phyloP scores from a whole-genome alignment of 2,113 vertebrate genomes.

The Poeciliopsis retropinna region DNA sequence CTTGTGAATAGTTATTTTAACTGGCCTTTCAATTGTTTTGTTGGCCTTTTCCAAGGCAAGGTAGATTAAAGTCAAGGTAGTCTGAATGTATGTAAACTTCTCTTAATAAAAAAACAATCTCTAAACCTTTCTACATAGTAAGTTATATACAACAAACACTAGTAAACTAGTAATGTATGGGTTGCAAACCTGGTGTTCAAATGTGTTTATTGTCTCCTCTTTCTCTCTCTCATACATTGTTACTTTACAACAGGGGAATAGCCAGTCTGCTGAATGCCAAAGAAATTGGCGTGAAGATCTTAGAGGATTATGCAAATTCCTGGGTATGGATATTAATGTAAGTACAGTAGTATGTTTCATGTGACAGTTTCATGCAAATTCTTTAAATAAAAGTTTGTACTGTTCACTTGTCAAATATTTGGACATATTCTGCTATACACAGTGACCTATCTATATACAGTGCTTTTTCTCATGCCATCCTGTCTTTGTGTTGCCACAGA shows the following conservation, averaged over 20 bases:
- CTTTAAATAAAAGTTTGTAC: neutral
- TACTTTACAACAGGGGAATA: constrained; percentile 80
- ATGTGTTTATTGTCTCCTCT: constrained; percentile 8
- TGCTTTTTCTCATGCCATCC: neutral
- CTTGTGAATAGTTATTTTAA: too few species aligned
- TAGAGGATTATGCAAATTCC: constrained; percentile 93
- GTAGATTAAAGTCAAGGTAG: neutral
- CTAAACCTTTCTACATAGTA: neutral
- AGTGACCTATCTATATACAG: neutral
- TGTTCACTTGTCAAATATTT: neutral
- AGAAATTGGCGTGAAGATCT: constrained; percentile 88
- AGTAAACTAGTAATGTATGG: neutral
- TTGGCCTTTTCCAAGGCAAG: neutral
- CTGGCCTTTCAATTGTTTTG: too few species aligned
- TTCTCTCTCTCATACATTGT: constrained; percentile 9
- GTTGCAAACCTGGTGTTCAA: neutral
- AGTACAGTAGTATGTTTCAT: constrained; percentile 58
- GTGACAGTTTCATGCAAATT: neutral
- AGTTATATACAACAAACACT: neutral
- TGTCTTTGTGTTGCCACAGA: constrained; percentile 72
- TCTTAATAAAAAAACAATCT: neutral
- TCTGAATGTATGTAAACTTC: neutral
- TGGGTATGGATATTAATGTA: constrained; percentile 98
- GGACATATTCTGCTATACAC: neutral
- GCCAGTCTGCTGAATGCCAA: constrained; percentile 87